Evolutionary conservation across 2,888 invertebrate species (phyloP).

Genomic region (Machimus rusticus): DNA sequence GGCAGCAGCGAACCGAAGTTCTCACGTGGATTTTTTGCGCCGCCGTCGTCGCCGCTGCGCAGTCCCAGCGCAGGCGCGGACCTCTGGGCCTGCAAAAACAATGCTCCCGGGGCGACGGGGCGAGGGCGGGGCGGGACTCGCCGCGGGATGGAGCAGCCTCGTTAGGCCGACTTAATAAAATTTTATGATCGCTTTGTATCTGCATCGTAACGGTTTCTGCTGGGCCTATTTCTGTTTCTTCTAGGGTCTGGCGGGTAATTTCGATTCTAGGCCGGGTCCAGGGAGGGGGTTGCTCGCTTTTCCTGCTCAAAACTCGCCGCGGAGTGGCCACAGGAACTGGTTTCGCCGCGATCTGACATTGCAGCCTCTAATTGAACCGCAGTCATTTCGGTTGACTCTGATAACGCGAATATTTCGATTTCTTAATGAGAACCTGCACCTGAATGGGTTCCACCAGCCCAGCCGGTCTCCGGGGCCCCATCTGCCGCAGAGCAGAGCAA

Average conservation of each 20-base stretch:
- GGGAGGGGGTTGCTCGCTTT: background rate
- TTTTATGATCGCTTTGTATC: conserved; percentile 20
- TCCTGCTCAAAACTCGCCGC: background rate
- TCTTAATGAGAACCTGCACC: conserved; percentile 4
- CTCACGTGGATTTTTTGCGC: conserved; percentile 8
- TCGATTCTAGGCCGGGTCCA: background rate
- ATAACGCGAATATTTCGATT: conserved; percentile 14
- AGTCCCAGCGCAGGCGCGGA: background rate
- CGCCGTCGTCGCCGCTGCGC: background rate
- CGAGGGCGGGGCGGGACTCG: background rate
- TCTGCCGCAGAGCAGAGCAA: background rate
- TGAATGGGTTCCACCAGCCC: background rate
- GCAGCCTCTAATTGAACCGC: background rate
- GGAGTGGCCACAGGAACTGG: background rate
- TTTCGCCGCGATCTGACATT: background rate
- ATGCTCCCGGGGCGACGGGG: background rate
- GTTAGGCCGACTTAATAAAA: conserved; percentile 24
- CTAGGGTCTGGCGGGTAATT: background rate
- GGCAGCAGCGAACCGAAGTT: background rate
- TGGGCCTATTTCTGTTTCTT: background rate
- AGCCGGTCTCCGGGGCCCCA: background rate
- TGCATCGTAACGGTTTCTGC: background rate
- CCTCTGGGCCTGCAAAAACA: background rate
- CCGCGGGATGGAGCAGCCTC: background rate
- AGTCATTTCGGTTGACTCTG: conserved; percentile 5